These are phyloP conservation scores for Olivierus martensii DNA, from an alignment of 1,140 invertebrate species.

Conservation along the genomic window DNA sequence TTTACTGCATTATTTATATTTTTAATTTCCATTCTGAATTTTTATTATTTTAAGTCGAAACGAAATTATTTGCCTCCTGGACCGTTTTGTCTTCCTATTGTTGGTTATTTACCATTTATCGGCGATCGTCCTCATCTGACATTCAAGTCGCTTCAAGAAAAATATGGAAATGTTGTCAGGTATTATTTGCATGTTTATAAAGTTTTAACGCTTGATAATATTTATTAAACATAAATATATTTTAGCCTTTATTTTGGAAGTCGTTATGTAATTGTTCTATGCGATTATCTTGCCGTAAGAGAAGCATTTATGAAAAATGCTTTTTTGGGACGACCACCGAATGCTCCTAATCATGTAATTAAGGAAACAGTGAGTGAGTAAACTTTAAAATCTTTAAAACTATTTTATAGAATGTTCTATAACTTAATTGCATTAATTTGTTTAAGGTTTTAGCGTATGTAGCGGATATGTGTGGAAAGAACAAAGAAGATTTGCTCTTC, in stretches of 20 bases:
- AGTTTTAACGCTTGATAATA: not conserved
- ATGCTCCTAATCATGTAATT: conserved; percentile 11
- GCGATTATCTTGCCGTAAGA: conserved; percentile 7
- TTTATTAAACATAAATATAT: not conserved
- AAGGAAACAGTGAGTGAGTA: conserved; percentile 14
- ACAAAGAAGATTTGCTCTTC: conserved; percentile 54
- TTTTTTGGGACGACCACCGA: conserved; percentile 13
- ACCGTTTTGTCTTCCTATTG: conserved; percentile 13
- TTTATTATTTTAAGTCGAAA: not conserved
- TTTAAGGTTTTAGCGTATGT: conserved; percentile 10
- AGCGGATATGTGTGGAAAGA: conserved; percentile 52
- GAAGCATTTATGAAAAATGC: conserved; percentile 11
- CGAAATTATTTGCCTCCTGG: conserved; percentile 1
- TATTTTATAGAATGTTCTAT: too few relatives aligned
- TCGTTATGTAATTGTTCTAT: conserved; percentile 2
- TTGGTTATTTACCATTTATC: conserved; percentile 19
- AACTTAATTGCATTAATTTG: not conserved
- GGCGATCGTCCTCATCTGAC: conserved; percentile 10
- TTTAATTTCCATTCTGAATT: too few relatives aligned
- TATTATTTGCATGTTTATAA: not conserved
- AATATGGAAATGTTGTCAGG: conserved; percentile 14
- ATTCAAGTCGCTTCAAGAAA: conserved; percentile 4
- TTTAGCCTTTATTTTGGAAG: conserved; percentile 10
- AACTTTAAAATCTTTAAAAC: not conserved
- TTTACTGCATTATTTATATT: too few relatives aligned